These are phyloP conservation scores for Origma solitaria DNA, from an alignment of 2,113 vertebrate genomes.

Conservation along the genomic window DNA sequence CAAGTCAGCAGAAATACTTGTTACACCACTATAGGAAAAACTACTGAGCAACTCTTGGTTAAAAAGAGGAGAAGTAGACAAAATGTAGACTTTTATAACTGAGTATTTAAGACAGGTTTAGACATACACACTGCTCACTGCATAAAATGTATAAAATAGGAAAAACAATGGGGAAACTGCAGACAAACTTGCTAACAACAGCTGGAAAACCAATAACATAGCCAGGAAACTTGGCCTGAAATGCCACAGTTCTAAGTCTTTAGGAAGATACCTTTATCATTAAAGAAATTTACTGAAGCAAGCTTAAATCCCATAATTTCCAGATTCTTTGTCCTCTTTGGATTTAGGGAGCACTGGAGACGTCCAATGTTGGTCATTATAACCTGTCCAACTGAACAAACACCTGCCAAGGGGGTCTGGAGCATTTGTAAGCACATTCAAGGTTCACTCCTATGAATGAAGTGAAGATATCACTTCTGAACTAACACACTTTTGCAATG, in stretches of 20 bases:
- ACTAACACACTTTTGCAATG: background rate
- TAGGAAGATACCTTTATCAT: background rate
- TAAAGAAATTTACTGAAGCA: background rate
- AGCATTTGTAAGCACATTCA: background rate
- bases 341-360: background rate
- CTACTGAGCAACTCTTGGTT: background rate
- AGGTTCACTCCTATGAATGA: background rate
- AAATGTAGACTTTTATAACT: background rate
- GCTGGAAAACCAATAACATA: background rate
- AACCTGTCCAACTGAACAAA: background rate
- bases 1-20: background rate
- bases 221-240: background rate
- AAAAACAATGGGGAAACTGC: background rate
- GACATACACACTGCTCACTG: background rate
- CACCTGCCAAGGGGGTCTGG: background rate
- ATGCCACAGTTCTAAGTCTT: background rate
- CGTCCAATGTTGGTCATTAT: background rate
- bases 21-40: background rate
- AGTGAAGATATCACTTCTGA: background rate
- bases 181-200: background rate
- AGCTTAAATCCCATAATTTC: background rate
- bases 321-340: background rate
- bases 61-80: background rate
- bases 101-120: background rate
- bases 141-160: background rate